phyloP scores from a whole-genome alignment of 1,140 invertebrate species.

The Calosoma granatense region DNA sequence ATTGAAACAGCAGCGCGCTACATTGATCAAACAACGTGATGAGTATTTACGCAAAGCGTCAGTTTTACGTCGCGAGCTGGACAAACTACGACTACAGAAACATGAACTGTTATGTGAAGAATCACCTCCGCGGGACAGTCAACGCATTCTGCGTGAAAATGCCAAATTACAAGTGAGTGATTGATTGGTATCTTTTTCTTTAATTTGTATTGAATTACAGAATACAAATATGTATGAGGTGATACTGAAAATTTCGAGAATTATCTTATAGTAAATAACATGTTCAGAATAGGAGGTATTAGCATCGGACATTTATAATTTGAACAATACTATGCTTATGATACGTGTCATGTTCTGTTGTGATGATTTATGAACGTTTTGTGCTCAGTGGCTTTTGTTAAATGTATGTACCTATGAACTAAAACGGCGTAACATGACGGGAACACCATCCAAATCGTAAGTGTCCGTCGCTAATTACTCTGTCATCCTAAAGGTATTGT shows the following conservation, averaged over 20 bases:
- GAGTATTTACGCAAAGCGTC: constrained; percentile 63
- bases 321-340: background rate
- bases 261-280: constrained; percentile 4
- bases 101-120: constrained; percentile 57
- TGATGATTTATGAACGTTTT: too few relatives aligned
- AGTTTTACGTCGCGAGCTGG: constrained; percentile 60
- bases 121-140: constrained; percentile 41
- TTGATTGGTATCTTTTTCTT: constrained; percentile 6
- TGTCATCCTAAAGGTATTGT: too few relatives aligned
- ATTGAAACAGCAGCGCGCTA: constrained; percentile 66
- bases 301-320: constrained; percentile 10
- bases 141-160: constrained; percentile 62
- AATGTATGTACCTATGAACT: too few relatives aligned
- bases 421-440: too few relatives aligned
- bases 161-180: constrained; percentile 62
- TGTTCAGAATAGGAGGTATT: constrained; percentile 3
- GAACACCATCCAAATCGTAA: too few relatives aligned
- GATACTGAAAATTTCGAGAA: background rate
- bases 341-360: too few relatives aligned
- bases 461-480: too few relatives aligned
- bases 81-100: constrained; percentile 63
- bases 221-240: too few relatives aligned
- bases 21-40: constrained; percentile 62
- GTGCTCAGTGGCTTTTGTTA: too few relatives aligned
- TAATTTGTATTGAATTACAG: constrained; percentile 8